Evolutionary conservation across 2,113 vertebrate species (phyloP).

Genomic region (Lepidothrix coronata): DNA sequence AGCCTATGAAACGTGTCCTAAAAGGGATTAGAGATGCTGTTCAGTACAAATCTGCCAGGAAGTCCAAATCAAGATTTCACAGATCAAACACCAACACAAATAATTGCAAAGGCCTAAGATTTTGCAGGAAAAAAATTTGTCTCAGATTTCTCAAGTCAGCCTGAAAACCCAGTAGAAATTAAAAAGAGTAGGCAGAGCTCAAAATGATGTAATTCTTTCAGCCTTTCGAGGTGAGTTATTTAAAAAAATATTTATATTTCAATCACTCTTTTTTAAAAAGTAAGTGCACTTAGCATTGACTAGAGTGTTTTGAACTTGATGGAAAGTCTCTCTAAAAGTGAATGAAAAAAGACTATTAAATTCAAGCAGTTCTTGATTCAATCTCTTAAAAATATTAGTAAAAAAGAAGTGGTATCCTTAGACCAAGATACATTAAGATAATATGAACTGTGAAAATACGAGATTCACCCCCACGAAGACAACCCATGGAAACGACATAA

Average conservation of each 20-base stretch:
- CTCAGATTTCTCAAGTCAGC: neutral
- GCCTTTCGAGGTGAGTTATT: neutral
- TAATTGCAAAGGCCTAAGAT: neutral
- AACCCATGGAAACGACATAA: neutral
- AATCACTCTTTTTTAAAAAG: neutral
- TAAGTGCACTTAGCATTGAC: neutral
- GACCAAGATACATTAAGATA: neutral
- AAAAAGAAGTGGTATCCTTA: neutral
- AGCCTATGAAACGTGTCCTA: neutral
- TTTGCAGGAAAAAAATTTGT: neutral
- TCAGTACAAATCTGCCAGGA: constrained; percentile 27
- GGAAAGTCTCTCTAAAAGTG: neutral
- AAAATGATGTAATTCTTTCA: neutral
- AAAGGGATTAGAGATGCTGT: constrained; percentile 36
- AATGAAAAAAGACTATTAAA: neutral
- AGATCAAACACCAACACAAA: neutral
- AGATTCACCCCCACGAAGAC: neutral
- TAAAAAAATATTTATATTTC: neutral
- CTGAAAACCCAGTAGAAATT: neutral
- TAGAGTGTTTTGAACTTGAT: neutral
- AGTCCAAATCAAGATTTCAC: constrained; percentile 3
- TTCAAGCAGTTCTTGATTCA: neutral
- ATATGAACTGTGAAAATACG: neutral
- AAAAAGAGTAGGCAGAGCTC: neutral
- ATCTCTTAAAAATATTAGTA: neutral